Conservation (phyloP, 2,113 vertebrate species). For the Guaruba guarouba region DNA sequence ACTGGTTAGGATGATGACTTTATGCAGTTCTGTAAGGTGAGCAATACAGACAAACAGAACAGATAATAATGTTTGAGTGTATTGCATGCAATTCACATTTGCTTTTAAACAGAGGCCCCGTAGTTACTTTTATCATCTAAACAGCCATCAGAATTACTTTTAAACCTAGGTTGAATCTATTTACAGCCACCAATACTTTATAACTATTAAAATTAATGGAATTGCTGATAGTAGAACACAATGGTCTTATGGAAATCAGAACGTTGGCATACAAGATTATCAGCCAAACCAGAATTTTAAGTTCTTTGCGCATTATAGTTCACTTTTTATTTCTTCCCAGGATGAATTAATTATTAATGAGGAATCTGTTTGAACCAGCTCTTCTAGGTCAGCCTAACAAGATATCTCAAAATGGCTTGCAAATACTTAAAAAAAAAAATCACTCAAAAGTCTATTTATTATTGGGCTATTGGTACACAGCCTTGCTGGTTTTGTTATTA, state of each 20-base stretch:
- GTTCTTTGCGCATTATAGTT: background rate
- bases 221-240: background rate
- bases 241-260: background rate
- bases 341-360: conserved; percentile 9
- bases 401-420: background rate
- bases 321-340: background rate
- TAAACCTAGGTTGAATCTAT: background rate
- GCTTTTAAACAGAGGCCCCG: background rate
- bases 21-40: background rate
- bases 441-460: background rate
- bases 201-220: background rate
- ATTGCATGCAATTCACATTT: background rate
- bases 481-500: background rate
- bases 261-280: background rate
- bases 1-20: background rate
- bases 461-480: background rate
- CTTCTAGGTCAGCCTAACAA: conserved; percentile 20
- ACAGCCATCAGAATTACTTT: background rate
- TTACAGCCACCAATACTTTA: background rate
- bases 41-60: background rate
- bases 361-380: background rate
- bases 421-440: conserved; percentile 48
- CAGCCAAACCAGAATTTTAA: background rate
- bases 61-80: background rate
- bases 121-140: background rate